Evolutionary conservation across 1,140 invertebrate genomes (phyloP).

Genomic region (Listronotus oregonensis): DNA sequence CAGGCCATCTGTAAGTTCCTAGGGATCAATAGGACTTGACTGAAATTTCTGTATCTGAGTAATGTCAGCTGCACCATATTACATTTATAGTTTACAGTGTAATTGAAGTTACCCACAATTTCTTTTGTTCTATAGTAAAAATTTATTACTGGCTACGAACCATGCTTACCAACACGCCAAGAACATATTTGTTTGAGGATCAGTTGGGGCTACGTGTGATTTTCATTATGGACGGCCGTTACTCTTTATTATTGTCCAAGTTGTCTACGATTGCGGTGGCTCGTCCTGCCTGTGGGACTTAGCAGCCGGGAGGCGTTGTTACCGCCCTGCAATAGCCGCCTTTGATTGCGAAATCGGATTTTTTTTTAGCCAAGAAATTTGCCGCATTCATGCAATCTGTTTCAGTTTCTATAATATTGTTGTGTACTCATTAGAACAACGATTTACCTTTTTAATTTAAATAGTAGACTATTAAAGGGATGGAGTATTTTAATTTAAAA

Average conservation of each 20-base stretch:
- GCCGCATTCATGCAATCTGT: constrained; percentile 23
- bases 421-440: constrained; percentile 16
- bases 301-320: constrained; percentile 20
- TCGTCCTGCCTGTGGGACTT: constrained; percentile 29
- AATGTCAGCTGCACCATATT: too few relatives aligned
- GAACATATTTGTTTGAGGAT: too few relatives aligned
- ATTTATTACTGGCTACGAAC: too few relatives aligned
- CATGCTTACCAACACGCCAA: too few relatives aligned
- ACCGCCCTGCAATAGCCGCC: constrained; percentile 24
- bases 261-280: constrained; percentile 24
- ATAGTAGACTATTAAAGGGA: background rate
- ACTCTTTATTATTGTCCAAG: constrained; percentile 17
- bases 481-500: too few relatives aligned
- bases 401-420: constrained; percentile 15
- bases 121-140: too few relatives aligned
- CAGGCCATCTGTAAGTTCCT: too few relatives aligned
- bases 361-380: constrained; percentile 18
- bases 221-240: constrained; percentile 5
- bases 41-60: too few relatives aligned
- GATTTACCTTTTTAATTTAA: constrained; percentile 5
- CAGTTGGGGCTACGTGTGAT: too few relatives aligned
- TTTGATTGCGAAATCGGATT: constrained; percentile 29
- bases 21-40: too few relatives aligned
- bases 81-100: too few relatives aligned
- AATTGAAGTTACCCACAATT: too few relatives aligned